Evolutionary conservation across 2,888 invertebrate genomes (phyloP).

Genomic region (Nomada fabriciana): DNA sequence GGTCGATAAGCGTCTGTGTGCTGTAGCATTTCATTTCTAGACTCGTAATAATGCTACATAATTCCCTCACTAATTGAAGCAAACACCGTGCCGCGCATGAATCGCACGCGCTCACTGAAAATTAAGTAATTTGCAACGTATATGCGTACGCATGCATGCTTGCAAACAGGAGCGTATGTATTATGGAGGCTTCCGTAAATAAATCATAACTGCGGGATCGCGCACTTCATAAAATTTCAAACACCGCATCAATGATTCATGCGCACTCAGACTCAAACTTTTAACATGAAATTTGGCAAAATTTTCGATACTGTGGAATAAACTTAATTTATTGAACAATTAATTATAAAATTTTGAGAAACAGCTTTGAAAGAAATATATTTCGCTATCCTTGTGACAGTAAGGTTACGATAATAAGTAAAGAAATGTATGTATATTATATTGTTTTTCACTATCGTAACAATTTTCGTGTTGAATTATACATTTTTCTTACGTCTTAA

Average conservation of each 20-base stretch:
- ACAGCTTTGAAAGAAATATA: too few relatives aligned
- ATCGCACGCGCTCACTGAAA: neutral
- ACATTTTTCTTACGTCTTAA: too few relatives aligned
- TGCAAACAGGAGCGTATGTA: neutral
- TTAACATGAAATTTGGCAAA: too few relatives aligned
- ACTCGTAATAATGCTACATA: conserved; percentile 32
- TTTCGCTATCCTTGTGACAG: too few relatives aligned
- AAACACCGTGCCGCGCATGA: conserved; percentile 31
- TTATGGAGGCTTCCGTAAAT: conserved; percentile 11
- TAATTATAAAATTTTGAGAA: too few relatives aligned
- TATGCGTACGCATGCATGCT: neutral
- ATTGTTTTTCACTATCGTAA: too few relatives aligned
- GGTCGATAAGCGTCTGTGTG: conserved; percentile 27
- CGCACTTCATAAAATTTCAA: conserved; percentile 9
- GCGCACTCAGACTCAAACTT: too few relatives aligned
- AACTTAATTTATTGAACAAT: too few relatives aligned
- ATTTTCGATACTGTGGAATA: too few relatives aligned
- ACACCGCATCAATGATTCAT: neutral
- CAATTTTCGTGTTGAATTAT: too few relatives aligned
- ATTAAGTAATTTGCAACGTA: conserved; percentile 16
- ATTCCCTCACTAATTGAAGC: conserved; percentile 54
- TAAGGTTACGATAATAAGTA: too few relatives aligned
- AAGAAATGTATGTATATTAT: too few relatives aligned
- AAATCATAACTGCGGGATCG: neutral
- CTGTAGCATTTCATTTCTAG: conserved; percentile 8